phyloP scores from a whole-genome alignment of 2,797 vertebrate species.

The Phrynocephalus guinanensis region DNA sequence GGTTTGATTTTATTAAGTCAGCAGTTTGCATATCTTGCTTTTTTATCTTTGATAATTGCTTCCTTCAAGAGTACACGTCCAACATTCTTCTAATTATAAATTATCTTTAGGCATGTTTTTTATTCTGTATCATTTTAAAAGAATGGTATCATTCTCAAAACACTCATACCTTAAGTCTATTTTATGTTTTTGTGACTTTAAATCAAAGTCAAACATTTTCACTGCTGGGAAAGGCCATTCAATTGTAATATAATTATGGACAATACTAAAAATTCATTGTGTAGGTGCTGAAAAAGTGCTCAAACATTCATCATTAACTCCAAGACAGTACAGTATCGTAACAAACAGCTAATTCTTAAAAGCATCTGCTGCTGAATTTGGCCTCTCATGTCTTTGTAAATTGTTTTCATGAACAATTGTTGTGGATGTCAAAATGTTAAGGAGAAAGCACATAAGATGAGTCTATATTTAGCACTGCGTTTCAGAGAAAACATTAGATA shows the following conservation, averaged over 20 bases:
- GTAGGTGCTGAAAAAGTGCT: neutral
- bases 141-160: conserved; percentile 8
- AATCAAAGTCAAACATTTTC: conserved; percentile 22
- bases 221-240: neutral
- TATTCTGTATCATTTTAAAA: conserved; percentile 2
- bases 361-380: neutral
- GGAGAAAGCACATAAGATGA: neutral
- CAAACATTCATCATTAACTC: neutral
- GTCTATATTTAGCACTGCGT: neutral
- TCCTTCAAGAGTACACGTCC: neutral
- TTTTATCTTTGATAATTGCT: neutral
- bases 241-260: neutral
- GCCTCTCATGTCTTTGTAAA: neutral
- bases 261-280: conserved; percentile 10
- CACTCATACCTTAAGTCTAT: neutral
- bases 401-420: neutral
- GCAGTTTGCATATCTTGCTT: conserved; percentile 15
- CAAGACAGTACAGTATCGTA: conserved; percentile 8
- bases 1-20: conserved; percentile 11
- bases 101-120: neutral
- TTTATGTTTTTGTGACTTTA: neutral
- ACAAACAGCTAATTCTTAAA: neutral
- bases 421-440: neutral
- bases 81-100: neutral
- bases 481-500: neutral